phyloP scores from a whole-genome alignment of 2,797 vertebrate genomes.

The Helostoma temminkii region DNA sequence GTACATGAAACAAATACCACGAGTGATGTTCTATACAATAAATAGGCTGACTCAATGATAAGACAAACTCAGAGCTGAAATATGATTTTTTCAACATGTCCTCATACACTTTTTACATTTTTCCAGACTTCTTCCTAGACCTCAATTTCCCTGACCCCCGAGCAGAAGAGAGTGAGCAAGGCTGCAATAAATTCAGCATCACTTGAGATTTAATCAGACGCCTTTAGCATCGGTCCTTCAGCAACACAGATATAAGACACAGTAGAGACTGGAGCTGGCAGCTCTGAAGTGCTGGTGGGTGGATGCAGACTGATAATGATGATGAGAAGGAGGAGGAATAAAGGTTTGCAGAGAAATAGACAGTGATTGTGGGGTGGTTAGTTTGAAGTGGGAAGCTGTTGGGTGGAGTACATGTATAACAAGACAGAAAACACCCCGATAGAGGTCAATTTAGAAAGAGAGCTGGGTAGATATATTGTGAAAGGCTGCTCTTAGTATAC shows the following conservation, averaged over 20 bases:
- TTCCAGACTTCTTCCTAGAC: constrained; percentile 16
- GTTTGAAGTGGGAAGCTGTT: constrained; percentile 42
- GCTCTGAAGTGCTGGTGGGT: constrained; percentile 54
- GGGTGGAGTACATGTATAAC: constrained; percentile 44
- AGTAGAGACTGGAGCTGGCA: constrained; percentile 26
- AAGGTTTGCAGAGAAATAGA: constrained; percentile 37
- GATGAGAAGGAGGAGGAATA: constrained; percentile 46
- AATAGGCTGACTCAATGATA: neutral
- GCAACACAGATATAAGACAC: constrained; percentile 16
- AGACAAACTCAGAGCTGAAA: constrained; percentile 1
- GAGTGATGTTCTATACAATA: neutral
- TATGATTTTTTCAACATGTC: constrained; percentile 9
- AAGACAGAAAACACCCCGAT: neutral
- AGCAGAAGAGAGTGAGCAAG: constrained; percentile 6
- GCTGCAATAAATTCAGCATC: constrained; percentile 17
- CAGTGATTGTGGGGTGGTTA: constrained; percentile 44
- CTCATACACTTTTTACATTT: constrained; percentile 21
- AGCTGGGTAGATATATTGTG: too few relatives aligned
- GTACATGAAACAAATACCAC: neutral
- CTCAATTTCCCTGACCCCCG: neutral
- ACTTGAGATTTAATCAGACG: constrained; percentile 58
- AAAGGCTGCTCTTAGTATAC: too few relatives aligned
- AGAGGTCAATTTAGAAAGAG: neutral
- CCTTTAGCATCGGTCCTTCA: constrained; percentile 35
- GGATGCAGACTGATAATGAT: constrained; percentile 49